phyloP scores from a whole-genome alignment of 2,797 vertebrate species.

The Mus spretus region DNA sequence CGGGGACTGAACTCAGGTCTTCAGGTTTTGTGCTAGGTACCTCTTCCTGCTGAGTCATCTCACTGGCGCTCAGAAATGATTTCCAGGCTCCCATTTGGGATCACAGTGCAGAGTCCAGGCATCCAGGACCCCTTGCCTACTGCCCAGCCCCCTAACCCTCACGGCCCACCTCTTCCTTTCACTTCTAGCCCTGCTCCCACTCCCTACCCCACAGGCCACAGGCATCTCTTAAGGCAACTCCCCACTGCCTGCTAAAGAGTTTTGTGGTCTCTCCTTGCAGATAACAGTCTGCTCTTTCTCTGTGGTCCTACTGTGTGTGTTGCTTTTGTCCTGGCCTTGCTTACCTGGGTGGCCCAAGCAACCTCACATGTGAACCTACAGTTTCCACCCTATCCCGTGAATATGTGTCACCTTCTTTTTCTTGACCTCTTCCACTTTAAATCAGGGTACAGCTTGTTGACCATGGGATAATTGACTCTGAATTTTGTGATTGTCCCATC shows the following conservation, averaged over 20 bases:
- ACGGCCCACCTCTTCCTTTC: background rate
- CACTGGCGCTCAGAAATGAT: background rate
- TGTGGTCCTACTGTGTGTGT: background rate
- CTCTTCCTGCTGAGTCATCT: background rate
- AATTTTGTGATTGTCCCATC: background rate
- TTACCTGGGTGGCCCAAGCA: background rate
- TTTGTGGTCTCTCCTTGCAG: too few species aligned
- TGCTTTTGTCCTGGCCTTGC: background rate
- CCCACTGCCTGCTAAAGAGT: too few species aligned
- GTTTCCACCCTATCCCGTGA: background rate
- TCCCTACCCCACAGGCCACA: background rate
- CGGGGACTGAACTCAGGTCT: background rate
- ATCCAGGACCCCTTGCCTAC: too few species aligned
- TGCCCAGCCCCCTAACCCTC: background rate
- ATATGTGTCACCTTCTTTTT: background rate
- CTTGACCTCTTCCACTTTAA: constrained; percentile 10
- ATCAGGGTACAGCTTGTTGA: background rate
- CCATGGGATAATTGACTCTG: background rate
- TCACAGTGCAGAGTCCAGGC: background rate
- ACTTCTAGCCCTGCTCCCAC: background rate
- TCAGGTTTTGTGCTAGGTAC: background rate
- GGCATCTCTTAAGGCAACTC: background rate
- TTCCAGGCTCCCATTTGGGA: background rate
- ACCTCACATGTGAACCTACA: fast-evolving
- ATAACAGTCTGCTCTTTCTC: background rate